Evolutionary conservation across 2,113 vertebrate species (phyloP).

Genomic region (Pimephales promelas): DNA sequence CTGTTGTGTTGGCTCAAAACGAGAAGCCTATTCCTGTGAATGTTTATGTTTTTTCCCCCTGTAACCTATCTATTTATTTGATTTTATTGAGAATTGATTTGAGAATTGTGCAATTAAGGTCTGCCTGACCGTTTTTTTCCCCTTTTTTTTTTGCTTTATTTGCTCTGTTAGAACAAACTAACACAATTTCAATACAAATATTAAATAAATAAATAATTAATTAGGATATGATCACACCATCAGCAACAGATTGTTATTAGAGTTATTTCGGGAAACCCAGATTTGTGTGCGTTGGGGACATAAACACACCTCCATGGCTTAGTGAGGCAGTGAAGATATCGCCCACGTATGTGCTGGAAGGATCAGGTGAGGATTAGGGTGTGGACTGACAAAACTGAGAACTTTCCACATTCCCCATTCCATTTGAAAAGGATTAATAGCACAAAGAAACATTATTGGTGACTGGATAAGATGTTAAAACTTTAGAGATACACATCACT

Average conservation of each 20-base stretch:
- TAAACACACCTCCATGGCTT: conserved; percentile 36
- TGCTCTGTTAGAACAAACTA: too few relatives aligned
- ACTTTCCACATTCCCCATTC: background rate
- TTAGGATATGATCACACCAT: conserved; percentile 49
- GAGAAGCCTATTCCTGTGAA: too few relatives aligned
- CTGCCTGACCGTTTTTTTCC: too few relatives aligned
- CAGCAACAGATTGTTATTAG: conserved; percentile 47
- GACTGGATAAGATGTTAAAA: conserved; percentile 12
- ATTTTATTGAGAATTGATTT: too few relatives aligned
- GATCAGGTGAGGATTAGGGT: conserved; percentile 40
- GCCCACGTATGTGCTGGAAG: conserved; percentile 47
- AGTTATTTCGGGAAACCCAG: conserved; percentile 46
- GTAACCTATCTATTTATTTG: too few relatives aligned
- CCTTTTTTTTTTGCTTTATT: too few relatives aligned
- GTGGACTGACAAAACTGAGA: conserved; percentile 4
- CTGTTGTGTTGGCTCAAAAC: too few relatives aligned
- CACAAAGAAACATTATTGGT: conserved; percentile 12
- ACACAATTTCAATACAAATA: too few relatives aligned
- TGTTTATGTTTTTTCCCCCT: too few relatives aligned
- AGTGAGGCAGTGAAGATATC: conserved; percentile 35
- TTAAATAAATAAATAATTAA: too few relatives aligned
- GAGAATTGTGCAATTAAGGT: too few relatives aligned
- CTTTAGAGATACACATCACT: conserved; percentile 22
- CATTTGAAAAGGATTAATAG: conserved; percentile 22
- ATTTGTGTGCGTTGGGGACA: conserved; percentile 32